Conservation (phyloP, 1,140 invertebrate species). For the Lamellibrachia luymesi region DNA sequence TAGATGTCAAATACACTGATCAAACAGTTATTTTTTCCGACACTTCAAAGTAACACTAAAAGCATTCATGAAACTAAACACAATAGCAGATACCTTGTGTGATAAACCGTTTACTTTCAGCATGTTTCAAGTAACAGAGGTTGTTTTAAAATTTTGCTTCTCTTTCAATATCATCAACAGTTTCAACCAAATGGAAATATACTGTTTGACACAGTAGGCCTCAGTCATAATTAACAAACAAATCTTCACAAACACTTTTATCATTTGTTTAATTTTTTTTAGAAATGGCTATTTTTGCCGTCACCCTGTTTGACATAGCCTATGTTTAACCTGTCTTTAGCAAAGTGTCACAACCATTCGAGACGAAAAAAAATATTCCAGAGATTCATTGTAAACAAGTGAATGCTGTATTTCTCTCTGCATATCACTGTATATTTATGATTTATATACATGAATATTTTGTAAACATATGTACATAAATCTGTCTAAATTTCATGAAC, state of each 20-base stretch:
- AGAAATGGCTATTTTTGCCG: background rate
- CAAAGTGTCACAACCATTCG: background rate
- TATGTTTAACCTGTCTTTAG: background rate
- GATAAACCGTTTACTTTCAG: background rate
- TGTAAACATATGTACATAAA: background rate
- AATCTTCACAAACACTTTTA: background rate
- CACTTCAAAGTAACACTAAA: background rate
- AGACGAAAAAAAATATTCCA: background rate
- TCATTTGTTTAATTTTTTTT: background rate
- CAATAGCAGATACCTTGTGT: background rate
- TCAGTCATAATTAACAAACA: background rate
- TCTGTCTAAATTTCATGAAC: background rate
- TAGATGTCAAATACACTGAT: background rate
- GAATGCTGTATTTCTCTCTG: background rate
- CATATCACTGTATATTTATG: background rate
- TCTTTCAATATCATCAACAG: background rate
- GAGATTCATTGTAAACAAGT: background rate
- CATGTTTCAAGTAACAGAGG: background rate
- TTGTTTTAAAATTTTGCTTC: background rate
- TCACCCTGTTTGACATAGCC: background rate
- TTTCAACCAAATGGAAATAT: background rate
- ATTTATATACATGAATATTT: background rate
- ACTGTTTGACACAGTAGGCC: background rate
- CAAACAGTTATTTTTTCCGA: background rate
- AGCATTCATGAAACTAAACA: background rate